A percentile compares a stretch with the other conserved stretches of the same genome.
phyloP scores from a whole-genome alignment of 2,113 vertebrate species.

The Deroptyus accipitrinus region DNA sequence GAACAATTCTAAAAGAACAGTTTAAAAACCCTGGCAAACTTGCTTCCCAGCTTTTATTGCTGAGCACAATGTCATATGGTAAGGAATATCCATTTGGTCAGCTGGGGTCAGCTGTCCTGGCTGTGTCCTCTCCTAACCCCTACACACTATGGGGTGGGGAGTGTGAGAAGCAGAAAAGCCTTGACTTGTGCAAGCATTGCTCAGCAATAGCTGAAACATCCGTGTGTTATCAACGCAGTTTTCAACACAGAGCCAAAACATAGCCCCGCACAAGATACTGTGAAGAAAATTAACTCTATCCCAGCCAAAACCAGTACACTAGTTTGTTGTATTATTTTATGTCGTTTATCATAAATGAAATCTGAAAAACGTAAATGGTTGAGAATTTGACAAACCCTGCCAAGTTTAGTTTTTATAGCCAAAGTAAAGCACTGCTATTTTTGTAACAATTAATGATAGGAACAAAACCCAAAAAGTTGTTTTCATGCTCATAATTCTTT shows the following conservation, averaged over 20 bases:
- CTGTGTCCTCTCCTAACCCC: neutral
- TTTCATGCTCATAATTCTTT: neutral
- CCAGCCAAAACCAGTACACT: neutral
- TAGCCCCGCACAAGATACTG: neutral
- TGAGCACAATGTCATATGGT: rapidly evolving
- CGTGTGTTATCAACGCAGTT: neutral
- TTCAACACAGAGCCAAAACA: neutral
- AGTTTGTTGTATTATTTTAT: neutral
- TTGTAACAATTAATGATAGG: neutral
- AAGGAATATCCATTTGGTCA: neutral
- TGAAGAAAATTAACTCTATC: neutral
- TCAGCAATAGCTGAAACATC: neutral
- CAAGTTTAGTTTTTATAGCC: neutral
- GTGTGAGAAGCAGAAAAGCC: neutral
- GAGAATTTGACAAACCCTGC: neutral
- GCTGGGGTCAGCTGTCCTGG: neutral
- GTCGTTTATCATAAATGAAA: neutral
- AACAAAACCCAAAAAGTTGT: neutral
- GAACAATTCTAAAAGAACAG: neutral
- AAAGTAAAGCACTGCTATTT: neutral
- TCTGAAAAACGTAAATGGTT: neutral
- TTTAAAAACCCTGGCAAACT: neutral
- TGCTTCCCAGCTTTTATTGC: neutral
- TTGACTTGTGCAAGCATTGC: rapidly evolving
- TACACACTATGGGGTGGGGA: neutral